A percentile compares a stretch with the other conserved stretches of the same genome.
These are phyloP conservation scores for Danio choprae DNA, from an alignment of 2,797 vertebrate genomes.

Conservation along the genomic window DNA sequence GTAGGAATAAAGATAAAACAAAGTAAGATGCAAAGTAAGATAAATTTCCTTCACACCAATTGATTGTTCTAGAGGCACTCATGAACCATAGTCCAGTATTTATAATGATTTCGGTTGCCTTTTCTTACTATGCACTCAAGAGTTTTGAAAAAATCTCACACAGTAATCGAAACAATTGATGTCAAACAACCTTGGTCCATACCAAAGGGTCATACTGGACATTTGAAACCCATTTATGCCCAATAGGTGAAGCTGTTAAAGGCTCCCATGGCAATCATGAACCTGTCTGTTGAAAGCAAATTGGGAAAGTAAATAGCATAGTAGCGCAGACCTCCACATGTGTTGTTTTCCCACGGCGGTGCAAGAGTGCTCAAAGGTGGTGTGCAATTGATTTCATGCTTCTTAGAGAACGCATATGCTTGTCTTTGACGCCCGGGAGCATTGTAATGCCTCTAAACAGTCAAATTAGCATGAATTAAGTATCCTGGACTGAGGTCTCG, in stretches of 20 bases:
- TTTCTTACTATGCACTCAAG: neutral
- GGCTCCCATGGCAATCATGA: neutral
- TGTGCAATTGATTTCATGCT: slow-evolving; percentile 31
- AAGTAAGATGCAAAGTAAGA: too few relatives aligned
- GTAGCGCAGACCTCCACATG: neutral
- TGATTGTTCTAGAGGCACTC: neutral
- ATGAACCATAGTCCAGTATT: neutral
- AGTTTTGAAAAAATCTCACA: neutral
- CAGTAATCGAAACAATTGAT: neutral
- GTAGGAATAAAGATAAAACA: neutral
- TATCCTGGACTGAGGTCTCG: neutral
- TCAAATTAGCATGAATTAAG: slow-evolving; percentile 4
- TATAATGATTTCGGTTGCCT: neutral
- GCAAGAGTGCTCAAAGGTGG: slow-evolving; percentile 4
- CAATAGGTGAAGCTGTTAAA: neutral
- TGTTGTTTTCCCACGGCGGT: slow-evolving; percentile 18
- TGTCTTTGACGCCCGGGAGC: neutral
- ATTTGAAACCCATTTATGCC: neutral
- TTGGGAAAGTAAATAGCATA: neutral
- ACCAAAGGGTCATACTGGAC: neutral
- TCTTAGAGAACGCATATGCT: neutral
- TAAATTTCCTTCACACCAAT: neutral
- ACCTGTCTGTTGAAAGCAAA: slow-evolving; percentile 10
- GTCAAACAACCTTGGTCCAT: neutral
- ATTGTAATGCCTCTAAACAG: neutral